These are phyloP conservation scores for Ictalurus punctatus DNA, from an alignment of 2,113 vertebrate species.

Conservation along the genomic window DNA sequence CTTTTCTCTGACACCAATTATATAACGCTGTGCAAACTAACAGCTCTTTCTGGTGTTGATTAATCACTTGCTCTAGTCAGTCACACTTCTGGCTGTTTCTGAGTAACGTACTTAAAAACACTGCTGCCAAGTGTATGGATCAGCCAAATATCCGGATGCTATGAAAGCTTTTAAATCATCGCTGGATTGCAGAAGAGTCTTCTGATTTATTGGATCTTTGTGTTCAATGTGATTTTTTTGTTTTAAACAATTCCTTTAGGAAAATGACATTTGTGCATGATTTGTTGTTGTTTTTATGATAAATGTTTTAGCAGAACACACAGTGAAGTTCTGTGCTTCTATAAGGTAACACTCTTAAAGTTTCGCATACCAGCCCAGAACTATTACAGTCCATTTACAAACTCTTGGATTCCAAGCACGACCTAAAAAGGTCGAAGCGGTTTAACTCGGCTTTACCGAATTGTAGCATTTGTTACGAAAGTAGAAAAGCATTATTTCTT, in stretches of 20 bases:
- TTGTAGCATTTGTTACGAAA: slow-evolving; percentile 43
- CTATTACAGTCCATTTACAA: slow-evolving; percentile 76
- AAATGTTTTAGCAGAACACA: not conserved
- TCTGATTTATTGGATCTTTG: not conserved
- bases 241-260: not conserved
- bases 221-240: not conserved
- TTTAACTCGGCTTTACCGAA: slow-evolving; percentile 54
- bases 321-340: not conserved
- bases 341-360: slow-evolving; percentile 1
- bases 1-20: not conserved
- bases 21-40: not conserved
- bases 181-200: not conserved
- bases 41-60: not conserved
- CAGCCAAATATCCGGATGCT: not conserved
- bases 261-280: not conserved
- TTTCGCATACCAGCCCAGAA: slow-evolving; percentile 61
- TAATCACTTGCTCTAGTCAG: not conserved
- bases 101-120: not conserved
- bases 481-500: slow-evolving; percentile 15
- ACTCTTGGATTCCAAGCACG: slow-evolving; percentile 82
- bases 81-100: not conserved
- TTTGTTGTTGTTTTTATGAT: not conserved
- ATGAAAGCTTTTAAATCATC: not conserved
- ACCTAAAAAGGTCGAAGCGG: slow-evolving; percentile 28
- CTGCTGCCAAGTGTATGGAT: not conserved